These are phyloP conservation scores for Drosophila borborema DNA, from an alignment of 2,888 invertebrate species.

Conservation along the genomic window DNA sequence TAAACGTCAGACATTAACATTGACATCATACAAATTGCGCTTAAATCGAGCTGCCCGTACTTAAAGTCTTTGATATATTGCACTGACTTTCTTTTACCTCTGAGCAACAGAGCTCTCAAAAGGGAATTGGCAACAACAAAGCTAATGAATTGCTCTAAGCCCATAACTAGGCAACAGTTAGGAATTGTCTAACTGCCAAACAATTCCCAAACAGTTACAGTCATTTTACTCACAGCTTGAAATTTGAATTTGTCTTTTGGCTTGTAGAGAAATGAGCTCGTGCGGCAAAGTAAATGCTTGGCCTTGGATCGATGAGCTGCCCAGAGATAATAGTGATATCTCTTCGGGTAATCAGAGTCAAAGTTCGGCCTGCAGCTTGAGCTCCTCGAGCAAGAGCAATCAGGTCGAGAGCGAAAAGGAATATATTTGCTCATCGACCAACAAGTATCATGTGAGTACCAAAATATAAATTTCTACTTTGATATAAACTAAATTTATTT, in stretches of 20 bases:
- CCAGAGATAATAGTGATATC: slow-evolving; percentile 15
- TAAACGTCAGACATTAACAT: slow-evolving; percentile 57
- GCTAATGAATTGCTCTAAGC: slow-evolving; percentile 18
- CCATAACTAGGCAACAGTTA: slow-evolving; percentile 30
- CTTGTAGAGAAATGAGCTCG: not conserved
- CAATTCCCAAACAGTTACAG: slow-evolving; percentile 8
- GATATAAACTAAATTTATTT: not conserved
- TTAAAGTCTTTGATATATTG: slow-evolving; percentile 41
- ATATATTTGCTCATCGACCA: slow-evolving; percentile 20
- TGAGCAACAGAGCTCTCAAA: not conserved
- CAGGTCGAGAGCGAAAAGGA: slow-evolving; percentile 30
- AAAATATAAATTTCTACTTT: not conserved
- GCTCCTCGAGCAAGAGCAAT: slow-evolving; percentile 36
- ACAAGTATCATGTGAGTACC: slow-evolving; percentile 37
- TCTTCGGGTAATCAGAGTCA: slow-evolving; percentile 34
- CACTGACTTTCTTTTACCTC: slow-evolving; percentile 20
- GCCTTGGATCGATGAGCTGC: slow-evolving; percentile 46
- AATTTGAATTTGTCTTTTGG: not conserved
- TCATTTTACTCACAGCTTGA: not conserved
- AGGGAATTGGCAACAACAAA: not conserved
- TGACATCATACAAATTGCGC: slow-evolving; percentile 57
- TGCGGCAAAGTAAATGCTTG: slow-evolving; percentile 2
- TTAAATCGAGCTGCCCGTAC: slow-evolving; percentile 46
- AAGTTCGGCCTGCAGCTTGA: slow-evolving; percentile 30
- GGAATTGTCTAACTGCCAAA: too few species aligned